phyloP scores from a whole-genome alignment of 2,888 invertebrate genomes.

The Escarpia spicata region DNA sequence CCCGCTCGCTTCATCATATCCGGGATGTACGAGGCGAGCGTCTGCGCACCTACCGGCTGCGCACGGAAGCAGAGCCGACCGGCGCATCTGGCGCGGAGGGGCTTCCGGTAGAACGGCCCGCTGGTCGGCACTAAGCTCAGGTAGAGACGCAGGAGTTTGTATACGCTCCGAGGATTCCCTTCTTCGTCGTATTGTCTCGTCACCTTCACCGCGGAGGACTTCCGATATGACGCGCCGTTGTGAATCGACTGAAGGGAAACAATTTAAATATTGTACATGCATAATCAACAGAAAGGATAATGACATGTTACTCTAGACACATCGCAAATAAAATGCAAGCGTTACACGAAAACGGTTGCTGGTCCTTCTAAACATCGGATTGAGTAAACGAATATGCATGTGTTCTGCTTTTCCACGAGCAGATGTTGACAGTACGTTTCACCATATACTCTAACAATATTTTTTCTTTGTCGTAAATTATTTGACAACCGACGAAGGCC shows the following conservation, averaged over 20 bases:
- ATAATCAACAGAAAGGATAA: neutral
- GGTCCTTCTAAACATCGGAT: too few relatives aligned
- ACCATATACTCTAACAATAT: neutral
- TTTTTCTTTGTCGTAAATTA: neutral
- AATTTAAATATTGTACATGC: neutral
- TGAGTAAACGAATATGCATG: neutral
- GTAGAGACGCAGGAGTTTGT: slow-evolving; percentile 10
- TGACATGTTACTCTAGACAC: neutral
- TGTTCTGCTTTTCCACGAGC: neutral
- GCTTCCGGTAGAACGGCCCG: slow-evolving; percentile 4
- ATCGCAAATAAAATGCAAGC: too few relatives aligned
- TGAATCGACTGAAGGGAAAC: neutral
- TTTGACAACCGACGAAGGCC: neutral
- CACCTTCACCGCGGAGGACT: neutral
- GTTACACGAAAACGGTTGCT: too few relatives aligned
- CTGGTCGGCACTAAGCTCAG: neutral
- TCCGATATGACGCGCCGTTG: neutral
- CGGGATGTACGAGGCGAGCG: slow-evolving; percentile 4
- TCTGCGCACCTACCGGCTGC: slow-evolving; percentile 6
- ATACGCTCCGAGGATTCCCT: neutral
- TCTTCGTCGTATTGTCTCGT: slow-evolving; percentile 6
- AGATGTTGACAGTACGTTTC: neutral
- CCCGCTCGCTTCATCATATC: neutral
- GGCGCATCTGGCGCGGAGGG: neutral
- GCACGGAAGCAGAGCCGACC: neutral